Evolutionary conservation across 2,113 vertebrate genomes (phyloP).

Genomic region (Cervus canadensis): DNA sequence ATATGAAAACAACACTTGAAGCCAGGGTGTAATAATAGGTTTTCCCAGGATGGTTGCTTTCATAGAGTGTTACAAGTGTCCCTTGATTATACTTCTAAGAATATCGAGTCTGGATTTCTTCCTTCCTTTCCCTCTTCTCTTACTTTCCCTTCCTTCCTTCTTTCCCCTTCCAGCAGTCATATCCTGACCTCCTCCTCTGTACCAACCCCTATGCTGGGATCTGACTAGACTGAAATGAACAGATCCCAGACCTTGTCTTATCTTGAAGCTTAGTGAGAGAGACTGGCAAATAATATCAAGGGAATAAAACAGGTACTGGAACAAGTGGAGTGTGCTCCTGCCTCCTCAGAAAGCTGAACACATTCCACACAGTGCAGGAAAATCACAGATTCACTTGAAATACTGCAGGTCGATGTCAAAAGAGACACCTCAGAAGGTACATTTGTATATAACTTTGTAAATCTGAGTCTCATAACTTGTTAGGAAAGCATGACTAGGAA

Average conservation of each 20-base stretch:
- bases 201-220: background rate
- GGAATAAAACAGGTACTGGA: background rate
- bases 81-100: slow-evolving; percentile 54
- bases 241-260: background rate
- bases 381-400: background rate
- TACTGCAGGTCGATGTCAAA: background rate
- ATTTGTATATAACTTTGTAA: background rate
- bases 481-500: background rate
- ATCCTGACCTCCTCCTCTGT: background rate
- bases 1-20: slow-evolving; percentile 51
- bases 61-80: slow-evolving; percentile 11
- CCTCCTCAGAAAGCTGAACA: background rate
- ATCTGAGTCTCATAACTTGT: background rate
- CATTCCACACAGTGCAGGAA: background rate
- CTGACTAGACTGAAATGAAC: background rate
- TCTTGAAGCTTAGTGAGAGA: background rate
- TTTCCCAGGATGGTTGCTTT: slow-evolving; percentile 43
- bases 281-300: background rate
- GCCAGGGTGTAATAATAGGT: slow-evolving; percentile 61
- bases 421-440: background rate
- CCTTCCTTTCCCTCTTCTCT: slow-evolving; percentile 15
- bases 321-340: background rate
- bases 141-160: background rate
- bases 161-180: background rate
- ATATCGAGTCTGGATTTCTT: slow-evolving; percentile 44